Evolutionary conservation across 2,888 invertebrate genomes (phyloP).

Genomic region (Hololepta plana): DNA sequence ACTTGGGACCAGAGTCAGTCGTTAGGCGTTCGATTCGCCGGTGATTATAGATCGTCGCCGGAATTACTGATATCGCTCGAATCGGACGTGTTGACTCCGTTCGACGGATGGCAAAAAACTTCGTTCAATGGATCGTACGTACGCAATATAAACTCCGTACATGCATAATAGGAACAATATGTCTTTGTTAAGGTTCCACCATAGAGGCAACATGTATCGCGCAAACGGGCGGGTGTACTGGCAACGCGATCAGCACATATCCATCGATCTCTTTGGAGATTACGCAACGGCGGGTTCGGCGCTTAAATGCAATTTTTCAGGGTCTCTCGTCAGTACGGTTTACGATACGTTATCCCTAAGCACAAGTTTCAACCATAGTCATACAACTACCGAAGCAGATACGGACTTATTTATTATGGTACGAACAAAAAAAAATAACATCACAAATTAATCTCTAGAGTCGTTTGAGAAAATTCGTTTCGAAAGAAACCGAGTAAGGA

Average conservation of each 20-base stretch:
- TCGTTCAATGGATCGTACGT: constrained; percentile 32
- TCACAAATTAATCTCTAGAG: too few species aligned
- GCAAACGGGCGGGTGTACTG: constrained; percentile 37
- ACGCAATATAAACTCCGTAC: constrained; percentile 1
- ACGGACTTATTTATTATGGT: constrained; percentile 33
- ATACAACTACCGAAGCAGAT: constrained; percentile 30
- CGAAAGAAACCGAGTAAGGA: too few species aligned
- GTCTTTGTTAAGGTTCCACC: constrained; percentile 28
- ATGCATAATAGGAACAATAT: constrained; percentile 5
- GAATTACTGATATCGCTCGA: constrained; percentile 29
- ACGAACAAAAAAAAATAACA: too few species aligned
- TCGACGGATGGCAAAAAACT: constrained; percentile 37
- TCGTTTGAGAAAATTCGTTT: too few species aligned
- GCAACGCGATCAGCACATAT: constrained; percentile 39
- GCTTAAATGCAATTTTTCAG: constrained; percentile 30
- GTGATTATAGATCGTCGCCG: constrained; percentile 34
- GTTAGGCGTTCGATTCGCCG: constrained; percentile 39
- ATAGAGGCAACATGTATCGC: constrained; percentile 29
- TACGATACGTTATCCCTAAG: constrained; percentile 37
- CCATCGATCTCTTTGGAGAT: constrained; percentile 34
- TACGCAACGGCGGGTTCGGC: constrained; percentile 25
- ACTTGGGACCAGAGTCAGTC: constrained; percentile 53
- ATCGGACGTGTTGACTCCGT: constrained; percentile 33
- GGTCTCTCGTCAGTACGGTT: constrained; percentile 37
- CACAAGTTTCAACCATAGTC: constrained; percentile 34